Percentiles rank a stretch among this genome's conserved stretches.
Evolutionary conservation across 2,113 vertebrate species (phyloP).

Genomic region (Tupaia chinensis): DNA sequence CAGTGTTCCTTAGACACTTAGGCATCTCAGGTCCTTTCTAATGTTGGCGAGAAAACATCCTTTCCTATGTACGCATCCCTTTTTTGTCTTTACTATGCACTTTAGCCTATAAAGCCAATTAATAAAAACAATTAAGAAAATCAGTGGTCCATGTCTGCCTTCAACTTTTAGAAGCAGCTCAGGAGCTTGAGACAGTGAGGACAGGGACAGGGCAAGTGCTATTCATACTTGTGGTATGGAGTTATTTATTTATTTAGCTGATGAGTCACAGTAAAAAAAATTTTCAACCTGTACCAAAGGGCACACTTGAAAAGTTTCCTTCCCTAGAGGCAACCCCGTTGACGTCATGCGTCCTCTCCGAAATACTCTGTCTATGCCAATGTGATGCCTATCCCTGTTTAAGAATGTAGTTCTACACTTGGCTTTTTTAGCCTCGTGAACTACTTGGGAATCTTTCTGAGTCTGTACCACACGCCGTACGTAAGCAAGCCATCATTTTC

Average conservation of each 20-base stretch:
- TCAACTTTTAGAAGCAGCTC: not conserved
- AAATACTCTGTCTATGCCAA: not conserved
- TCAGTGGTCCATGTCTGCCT: not conserved
- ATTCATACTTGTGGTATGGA: not conserved
- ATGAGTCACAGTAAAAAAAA: not conserved
- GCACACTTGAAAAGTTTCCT: not conserved
- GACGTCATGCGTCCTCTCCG: not conserved
- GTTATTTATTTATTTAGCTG: not conserved
- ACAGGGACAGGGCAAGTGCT: too few relatives aligned
- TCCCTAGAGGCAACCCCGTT: not conserved
- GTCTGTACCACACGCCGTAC: too few relatives aligned
- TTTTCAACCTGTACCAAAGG: not conserved
- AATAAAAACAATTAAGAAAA: slow-evolving; percentile 76
- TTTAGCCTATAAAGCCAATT: slow-evolving; percentile 81
- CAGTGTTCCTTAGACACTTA: slow-evolving; percentile 72
- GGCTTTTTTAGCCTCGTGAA: not conserved
- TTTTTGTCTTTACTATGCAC: slow-evolving; percentile 85
- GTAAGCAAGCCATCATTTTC: not conserved
- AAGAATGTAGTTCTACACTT: not conserved
- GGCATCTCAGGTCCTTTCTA: slow-evolving; percentile 84
- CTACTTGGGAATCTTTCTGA: not conserved
- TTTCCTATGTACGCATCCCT: slow-evolving; percentile 77
- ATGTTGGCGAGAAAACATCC: slow-evolving; percentile 55
- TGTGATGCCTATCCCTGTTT: not conserved
- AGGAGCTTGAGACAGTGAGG: not conserved